phyloP scores from a whole-genome alignment of 2,797 vertebrate genomes.

The Cercopithecus neglectus region DNA sequence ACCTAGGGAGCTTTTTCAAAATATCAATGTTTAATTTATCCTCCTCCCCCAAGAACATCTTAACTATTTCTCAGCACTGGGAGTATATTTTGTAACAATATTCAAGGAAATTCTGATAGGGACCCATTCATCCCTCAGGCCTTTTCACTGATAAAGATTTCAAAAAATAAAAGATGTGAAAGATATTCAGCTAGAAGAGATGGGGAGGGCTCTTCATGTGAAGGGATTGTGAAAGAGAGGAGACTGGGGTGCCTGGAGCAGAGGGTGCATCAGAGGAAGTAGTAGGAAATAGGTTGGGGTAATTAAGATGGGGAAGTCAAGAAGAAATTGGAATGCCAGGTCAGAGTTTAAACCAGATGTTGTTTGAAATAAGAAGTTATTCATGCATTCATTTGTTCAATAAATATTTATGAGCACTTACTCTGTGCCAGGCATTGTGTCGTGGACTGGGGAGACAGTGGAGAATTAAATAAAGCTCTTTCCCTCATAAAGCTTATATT shows the following conservation, averaged over 20 bases:
- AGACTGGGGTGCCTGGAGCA: neutral
- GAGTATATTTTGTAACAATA: slow-evolving; percentile 15
- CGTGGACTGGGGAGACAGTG: neutral
- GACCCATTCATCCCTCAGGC: neutral
- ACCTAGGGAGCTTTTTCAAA: neutral
- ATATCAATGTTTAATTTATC: neutral
- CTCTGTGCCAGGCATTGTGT: neutral
- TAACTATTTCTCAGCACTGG: neutral
- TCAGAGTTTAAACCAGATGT: neutral
- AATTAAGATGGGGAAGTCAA: neutral
- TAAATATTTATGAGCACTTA: neutral
- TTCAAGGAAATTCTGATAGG: neutral
- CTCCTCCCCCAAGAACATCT: neutral
- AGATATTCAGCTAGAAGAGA: neutral
- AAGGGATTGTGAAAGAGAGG: neutral
- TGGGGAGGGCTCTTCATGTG: neutral
- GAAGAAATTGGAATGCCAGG: neutral
- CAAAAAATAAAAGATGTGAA: neutral
- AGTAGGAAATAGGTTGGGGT: neutral
- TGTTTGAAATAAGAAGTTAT: neutral
- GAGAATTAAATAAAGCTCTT: neutral
- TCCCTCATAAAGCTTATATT: neutral
- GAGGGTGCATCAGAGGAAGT: neutral
- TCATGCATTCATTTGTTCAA: neutral
- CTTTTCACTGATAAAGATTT: neutral